Base-by-base conservation (phyloP, 2,113 vertebrate species). In the Mugil cephalus region DNA sequence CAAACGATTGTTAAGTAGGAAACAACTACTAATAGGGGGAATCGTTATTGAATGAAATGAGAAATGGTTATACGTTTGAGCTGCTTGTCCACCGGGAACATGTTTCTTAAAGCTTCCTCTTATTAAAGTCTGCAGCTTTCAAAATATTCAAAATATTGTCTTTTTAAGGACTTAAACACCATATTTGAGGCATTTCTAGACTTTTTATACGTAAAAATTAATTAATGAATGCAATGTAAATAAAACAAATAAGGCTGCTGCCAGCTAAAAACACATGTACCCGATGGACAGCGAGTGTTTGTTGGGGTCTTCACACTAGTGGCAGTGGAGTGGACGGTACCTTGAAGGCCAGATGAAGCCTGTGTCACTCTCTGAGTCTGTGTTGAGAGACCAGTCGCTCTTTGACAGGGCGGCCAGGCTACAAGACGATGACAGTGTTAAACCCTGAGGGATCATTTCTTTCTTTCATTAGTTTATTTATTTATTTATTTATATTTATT, bases 291-390 rank as follows among this genome's bases (percentile, higher is more conserved):
- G 12, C 12, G 6, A 54, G 52, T 17, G 8, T 24, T 40, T n/a
- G n/a, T n/a, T 45, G 19, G 21, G 64, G 71, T 47, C 53, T 64
- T 77, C 80, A 82, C 43, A 7, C 58, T 61, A 18, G 52, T 1
- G 17, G 35, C 21, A 54, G 46, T 52, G 10, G 24, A 46, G 24
- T 17, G 48, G 80, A 62, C 76, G 74, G 85, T 97, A 97, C 96
- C 96, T 97, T 94, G 95, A 96, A 42, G 95, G 95, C 94, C 95
- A 96, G 94, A 92, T 96, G 95, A 95, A 95, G 92, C 93, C 93
- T 69, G 95, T 94, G 88, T 97, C 95, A 55, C 93, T 94, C 92
- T 97, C 94, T 2, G 95, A 94, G 93, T 96, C 95, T 95, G 94
- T 95, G 91, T 94, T 93, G 73, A 98, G 95, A 92, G 93, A 96